Evolutionary conservation across 2,113 vertebrate genomes (phyloP), one percentile per base, ranked within the genome.

Genomic region (Mesocricetus auratus): DNA sequence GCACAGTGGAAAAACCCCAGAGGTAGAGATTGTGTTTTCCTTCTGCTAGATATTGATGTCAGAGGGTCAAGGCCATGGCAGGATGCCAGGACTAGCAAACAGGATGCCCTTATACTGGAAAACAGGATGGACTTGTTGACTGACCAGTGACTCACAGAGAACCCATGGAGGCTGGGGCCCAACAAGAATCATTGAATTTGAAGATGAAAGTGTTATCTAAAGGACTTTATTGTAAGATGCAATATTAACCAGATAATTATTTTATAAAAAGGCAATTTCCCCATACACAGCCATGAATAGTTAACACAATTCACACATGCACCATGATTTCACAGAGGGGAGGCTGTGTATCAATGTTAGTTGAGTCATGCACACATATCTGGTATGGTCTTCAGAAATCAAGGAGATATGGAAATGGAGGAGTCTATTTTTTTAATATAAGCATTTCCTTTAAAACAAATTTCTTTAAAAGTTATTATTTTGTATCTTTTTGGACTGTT

Each of bases 201-300:
- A 73, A 90, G 58, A 95, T 81, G 10, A 97, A 85, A 62, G 7
- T 91, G n/a, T 36, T 50, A 88, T 42, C 16, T 53, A 86, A 81
- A 90, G 7, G 1, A 86, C 10, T 94, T 88, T 82, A 58, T 45
- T 96, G 12, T 88, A 82, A 90, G 53, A 81, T 31, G 71, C 9
- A 26, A 53, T 93, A 93, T 62, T 89, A 82, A 93, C 19, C 66
- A 94, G 66, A 29, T 39, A 94, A 64, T 68, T 68, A 12, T 90
- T 96, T 47, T 15, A 88, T 26, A 96, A 92, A 53, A 73, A 86
- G 78, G 22, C 39, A 86, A 36, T 74, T 74, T 89, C 60, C 85
- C 17, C 60, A 89, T 86, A 90, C 47, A 86, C 39, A 91, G 39
- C 60, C 53, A 64, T 58, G 92, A 93, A 78, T 86, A 82, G 64